Evolutionary conservation across 2,113 vertebrate species (phyloP).

Genomic region (Paramormyrops kingsleyae): DNA sequence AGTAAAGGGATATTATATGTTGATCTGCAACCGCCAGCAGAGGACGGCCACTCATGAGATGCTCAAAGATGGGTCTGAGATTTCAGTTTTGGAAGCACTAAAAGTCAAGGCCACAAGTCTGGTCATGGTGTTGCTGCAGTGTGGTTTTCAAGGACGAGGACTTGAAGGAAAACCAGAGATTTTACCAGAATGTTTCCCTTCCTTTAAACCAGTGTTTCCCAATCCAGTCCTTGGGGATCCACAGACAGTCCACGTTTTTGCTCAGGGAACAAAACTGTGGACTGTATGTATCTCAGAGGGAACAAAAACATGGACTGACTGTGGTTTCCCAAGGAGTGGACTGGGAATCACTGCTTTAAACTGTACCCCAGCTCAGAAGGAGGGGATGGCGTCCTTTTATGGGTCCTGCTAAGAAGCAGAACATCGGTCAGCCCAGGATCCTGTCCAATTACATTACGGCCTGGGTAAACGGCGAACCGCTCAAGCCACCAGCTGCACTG

Average conservation of each 20-base stretch:
- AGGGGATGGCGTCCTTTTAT: background rate
- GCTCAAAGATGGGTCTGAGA: background rate
- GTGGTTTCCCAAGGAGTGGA: background rate
- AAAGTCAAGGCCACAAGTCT: background rate
- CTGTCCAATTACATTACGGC: background rate
- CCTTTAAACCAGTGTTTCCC: background rate
- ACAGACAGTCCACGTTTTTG: background rate
- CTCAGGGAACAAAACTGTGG: background rate
- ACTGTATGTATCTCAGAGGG: background rate
- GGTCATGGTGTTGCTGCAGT: background rate
- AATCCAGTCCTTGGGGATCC: background rate
- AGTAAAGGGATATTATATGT: background rate
- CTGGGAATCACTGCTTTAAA: background rate
- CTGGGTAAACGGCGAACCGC: background rate
- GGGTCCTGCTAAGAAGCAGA: background rate
- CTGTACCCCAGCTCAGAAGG: background rate
- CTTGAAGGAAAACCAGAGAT: background rate
- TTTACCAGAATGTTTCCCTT: background rate
- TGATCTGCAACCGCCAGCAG: background rate
- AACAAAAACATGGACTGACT: background rate
- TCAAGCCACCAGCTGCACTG: background rate
- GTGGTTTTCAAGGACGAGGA: background rate
- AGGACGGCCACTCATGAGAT: background rate
- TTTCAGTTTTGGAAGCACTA: background rate
- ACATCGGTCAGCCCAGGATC: background rate